Percentiles rank a stretch among this genome's conserved stretches.
phyloP scores from a whole-genome alignment of 2,113 vertebrate genomes.

The Grantiella picta region DNA sequence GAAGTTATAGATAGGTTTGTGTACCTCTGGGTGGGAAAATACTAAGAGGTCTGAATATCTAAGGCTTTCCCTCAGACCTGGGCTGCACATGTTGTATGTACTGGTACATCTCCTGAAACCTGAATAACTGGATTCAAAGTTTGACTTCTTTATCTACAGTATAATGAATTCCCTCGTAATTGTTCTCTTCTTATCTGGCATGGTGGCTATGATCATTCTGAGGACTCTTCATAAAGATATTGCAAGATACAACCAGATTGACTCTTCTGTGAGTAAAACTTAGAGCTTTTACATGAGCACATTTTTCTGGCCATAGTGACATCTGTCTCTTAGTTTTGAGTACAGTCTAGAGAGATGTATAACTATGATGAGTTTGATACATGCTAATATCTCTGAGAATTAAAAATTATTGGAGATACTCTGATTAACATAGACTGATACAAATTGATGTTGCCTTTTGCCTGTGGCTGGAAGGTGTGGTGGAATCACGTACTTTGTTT shows the following conservation, averaged over 20 bases:
- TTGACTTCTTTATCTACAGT: constrained; percentile 59
- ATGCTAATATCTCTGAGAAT: not conserved
- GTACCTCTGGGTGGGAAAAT: not conserved
- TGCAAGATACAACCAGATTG: constrained; percentile 88
- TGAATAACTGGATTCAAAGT: not conserved
- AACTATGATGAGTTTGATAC: not conserved
- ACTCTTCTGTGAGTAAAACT: constrained; percentile 71
- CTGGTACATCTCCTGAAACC: not conserved
- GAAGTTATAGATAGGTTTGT: not conserved
- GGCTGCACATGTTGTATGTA: not conserved
- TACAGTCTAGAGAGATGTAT: not conserved
- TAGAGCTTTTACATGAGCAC: not conserved
- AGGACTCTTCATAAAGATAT: constrained; percentile 89
- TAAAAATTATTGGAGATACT: not conserved
- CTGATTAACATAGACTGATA: not conserved
- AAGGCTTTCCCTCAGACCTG: not conserved
- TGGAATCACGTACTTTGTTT: not conserved
- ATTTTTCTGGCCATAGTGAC: accelerated
- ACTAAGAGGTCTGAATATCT: not conserved
- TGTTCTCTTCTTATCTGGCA: constrained; percentile 88
- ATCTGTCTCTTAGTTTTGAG: not conserved
- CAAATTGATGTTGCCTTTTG: not conserved
- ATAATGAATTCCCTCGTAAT: constrained; percentile 93
- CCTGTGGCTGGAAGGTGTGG: not conserved
- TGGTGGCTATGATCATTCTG: constrained; percentile 90